A percentile compares a stretch with the other conserved stretches of the same genome.
Evolutionary conservation across 2,797 vertebrate genomes (phyloP).

Genomic region (Adelosebastes latens): DNA sequence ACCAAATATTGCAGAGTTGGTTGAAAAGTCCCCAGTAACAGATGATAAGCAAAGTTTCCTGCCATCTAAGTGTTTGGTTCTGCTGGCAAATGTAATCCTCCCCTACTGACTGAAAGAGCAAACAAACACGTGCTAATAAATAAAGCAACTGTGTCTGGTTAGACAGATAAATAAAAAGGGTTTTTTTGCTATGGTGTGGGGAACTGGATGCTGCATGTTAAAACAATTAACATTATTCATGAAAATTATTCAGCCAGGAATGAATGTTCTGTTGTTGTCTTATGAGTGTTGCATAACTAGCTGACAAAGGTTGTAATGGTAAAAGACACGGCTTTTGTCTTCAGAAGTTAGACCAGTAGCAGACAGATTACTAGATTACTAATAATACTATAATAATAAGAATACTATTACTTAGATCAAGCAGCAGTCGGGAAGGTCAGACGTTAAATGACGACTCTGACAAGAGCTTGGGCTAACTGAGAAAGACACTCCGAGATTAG

Average conservation of each 20-base stretch:
- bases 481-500: not conserved
- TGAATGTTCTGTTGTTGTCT: slow-evolving; percentile 5
- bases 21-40: slow-evolving; percentile 17
- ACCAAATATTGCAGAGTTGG: not conserved
- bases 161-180: not conserved
- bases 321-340: not conserved
- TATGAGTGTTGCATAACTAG: slow-evolving; percentile 4
- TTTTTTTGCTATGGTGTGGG: not conserved
- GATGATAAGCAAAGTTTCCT: slow-evolving; percentile 44
- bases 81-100: slow-evolving; percentile 4
- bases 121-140: slow-evolving; percentile 23
- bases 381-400: too few relatives aligned
- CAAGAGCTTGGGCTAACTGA: not conserved
- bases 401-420: not conserved
- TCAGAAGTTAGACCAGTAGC: slow-evolving; percentile 8
- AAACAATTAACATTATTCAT: slow-evolving; percentile 12
- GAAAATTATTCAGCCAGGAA: slow-evolving; percentile 14
- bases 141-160: not conserved
- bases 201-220: not conserved
- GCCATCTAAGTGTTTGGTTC: slow-evolving; percentile 6
- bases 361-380: not conserved
- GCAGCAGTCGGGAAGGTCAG: not conserved
- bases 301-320: not conserved
- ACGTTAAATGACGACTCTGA: slow-evolving; percentile 13
- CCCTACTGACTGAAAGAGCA: not conserved